Evolutionary conservation across 2,797 vertebrate species (phyloP).

Genomic region (Hemitrygon akajei): DNA sequence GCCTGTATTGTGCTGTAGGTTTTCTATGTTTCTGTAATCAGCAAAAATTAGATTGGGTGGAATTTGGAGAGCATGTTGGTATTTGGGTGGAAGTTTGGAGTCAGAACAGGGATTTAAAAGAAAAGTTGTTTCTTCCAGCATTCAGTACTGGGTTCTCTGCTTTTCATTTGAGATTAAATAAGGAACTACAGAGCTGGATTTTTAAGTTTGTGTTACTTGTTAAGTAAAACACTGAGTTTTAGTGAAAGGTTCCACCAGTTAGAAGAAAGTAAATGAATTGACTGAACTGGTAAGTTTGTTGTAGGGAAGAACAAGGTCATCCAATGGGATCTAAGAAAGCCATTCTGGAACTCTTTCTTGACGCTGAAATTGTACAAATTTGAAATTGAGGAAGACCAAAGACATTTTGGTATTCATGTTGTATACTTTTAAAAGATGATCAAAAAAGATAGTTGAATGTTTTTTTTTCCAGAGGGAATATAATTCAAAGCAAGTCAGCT

Average conservation of each 20-base stretch:
- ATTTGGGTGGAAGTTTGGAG: background rate
- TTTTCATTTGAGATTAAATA: background rate
- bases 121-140: background rate
- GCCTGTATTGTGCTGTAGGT: too few relatives aligned
- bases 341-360: background rate
- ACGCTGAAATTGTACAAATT: background rate
- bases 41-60: background rate
- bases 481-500: background rate
- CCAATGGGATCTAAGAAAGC: background rate
- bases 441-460: background rate
- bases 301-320: too few relatives aligned
- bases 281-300: background rate
- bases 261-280: background rate
- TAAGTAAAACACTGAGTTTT: background rate
- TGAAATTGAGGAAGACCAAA: background rate
- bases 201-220: background rate
- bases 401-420: background rate
- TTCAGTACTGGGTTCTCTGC: background rate
- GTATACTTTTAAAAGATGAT: background rate
- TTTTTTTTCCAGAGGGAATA: background rate
- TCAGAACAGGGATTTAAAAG: background rate
- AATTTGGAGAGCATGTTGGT: background rate
- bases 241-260: background rate
- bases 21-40: background rate
- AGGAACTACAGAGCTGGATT: background rate